phyloP scores from a whole-genome alignment of 2,888 invertebrate genomes.

The Hymenopus coronatus region DNA sequence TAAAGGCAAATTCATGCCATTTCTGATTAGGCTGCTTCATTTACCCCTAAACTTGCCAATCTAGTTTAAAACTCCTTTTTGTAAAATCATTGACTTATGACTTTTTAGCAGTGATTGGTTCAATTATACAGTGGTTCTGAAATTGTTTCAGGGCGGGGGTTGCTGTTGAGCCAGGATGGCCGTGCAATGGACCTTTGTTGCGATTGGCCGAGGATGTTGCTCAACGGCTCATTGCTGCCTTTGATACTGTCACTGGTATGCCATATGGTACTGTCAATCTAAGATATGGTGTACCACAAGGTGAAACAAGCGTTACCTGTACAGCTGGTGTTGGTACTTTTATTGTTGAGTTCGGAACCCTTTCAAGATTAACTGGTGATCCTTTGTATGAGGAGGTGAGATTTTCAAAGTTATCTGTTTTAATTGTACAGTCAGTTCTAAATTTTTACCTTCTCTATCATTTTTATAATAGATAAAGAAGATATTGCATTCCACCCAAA shows the following conservation, averaged over 20 bases:
- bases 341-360: conserved; percentile 91
- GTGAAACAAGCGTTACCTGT: conserved; percentile 95
- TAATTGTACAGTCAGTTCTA: no score
- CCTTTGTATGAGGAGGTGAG: conserved; percentile 86
- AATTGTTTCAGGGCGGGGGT: conserved; percentile 63
- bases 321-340: conserved; percentile 98
- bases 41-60: no score
- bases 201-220: conserved; percentile 94
- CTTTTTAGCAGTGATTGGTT: neutral
- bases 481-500: no score
- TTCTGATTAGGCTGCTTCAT: no score
- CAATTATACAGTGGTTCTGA: neutral
- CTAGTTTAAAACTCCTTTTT: no score
- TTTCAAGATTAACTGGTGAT: conserved; percentile 90
- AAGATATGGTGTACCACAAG: conserved; percentile 84
- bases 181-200: conserved; percentile 92
- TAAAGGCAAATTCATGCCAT: no score
- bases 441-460: no score
- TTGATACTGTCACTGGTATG: conserved; percentile 91
- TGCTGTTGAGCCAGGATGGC: conserved; percentile 89
- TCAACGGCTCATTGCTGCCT: conserved; percentile 82
- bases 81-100: no score
- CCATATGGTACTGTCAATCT: conserved; percentile 97
- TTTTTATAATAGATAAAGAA: no score
- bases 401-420: no score